These are phyloP conservation scores for Galemys pyrenaicus DNA, from an alignment of 2,113 vertebrate species.

Conservation along the genomic window DNA sequence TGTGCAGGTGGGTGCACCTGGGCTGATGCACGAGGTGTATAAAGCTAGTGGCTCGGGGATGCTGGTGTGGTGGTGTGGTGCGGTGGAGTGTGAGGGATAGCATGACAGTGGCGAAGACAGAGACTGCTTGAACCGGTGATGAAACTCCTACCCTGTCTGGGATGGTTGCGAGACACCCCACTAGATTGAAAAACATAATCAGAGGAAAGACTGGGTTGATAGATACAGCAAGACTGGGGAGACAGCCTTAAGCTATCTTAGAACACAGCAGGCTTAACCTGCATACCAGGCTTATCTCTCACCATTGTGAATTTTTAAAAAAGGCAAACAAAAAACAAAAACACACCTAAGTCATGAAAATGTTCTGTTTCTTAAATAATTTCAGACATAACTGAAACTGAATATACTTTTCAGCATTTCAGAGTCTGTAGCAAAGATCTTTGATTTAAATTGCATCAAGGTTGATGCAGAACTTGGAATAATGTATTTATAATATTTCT, in stretches of 20 bases:
- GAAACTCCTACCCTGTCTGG: no score
- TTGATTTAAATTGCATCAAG: conserved; percentile 37
- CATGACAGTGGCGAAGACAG: no score
- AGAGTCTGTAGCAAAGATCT: conserved; percentile 41
- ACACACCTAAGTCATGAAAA: conserved; percentile 71
- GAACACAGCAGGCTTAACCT: conserved; percentile 69
- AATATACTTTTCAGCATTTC: conserved; percentile 75
- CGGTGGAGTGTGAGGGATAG: no score
- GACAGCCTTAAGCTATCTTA: conserved; percentile 71
- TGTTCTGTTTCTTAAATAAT: conserved; percentile 81
- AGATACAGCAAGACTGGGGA: conserved; percentile 70
- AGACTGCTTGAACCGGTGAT: no score
- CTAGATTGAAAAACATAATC: conserved; percentile 64
- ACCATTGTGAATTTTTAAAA: background rate
- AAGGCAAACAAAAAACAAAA: no score
- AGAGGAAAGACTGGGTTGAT: conserved; percentile 70
- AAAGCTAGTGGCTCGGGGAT: no score
- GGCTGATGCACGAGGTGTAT: no score
- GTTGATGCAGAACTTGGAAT: conserved; percentile 10
- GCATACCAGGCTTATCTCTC: conserved; percentile 67
- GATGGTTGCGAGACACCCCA: no score
- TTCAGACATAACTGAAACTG: conserved; percentile 74
- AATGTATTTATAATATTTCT: conserved; percentile 54
- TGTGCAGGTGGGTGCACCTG: no score
- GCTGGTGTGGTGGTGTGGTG: no score